Evolutionary conservation across 2,113 vertebrate genomes (phyloP), one percentile per base, ranked within the genome.

Genomic region (Suricata suricatta): DNA sequence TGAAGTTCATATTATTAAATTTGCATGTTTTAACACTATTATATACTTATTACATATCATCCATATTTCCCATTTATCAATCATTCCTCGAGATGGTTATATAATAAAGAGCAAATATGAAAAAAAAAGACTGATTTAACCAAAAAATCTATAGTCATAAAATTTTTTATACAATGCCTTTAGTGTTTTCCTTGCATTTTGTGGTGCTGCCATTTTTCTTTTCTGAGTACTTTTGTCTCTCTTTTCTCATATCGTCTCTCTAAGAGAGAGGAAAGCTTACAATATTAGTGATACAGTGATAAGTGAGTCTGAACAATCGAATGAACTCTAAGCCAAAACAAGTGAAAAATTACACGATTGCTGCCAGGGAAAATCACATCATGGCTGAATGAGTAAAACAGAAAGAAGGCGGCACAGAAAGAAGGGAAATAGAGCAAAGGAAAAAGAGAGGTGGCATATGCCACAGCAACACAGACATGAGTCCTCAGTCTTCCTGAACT

Each of bases 271-370:
- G 92, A 95, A 84, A 41, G 33, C 69, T 88, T 88, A 33, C 11
- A 79, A 31, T 93, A 47, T 81, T 79, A 96, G 68, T 92, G 41
- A 69, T 33, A 77, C 41, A 89, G 38, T 54, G 93, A 69, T 79
- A 92, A 93, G 77, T 38, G 15, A 96, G 11, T 68, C 57, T 85
- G 25, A 96, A 90, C 95, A 92, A n/a, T 4, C 29, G 21, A 92
- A 85, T 44, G 54, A 90, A 94, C 14, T 77, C 7, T 52, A 79
- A 77, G 60, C 27, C 66, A 95, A 93, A 95, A 79, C 29, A 79
- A 85, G 13, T 41, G 47, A 92, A 97, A 95, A 93, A 33, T 3
- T 66, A 87, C 4, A 76, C 23, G 86, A 35, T 11, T 66, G 2
- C 21, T 86, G 60, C 68, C 95, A 90, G n/a, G n/a, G 74, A 88